Evolutionary conservation across 2,888 invertebrate species (phyloP).

Genomic region (Leptura quadrifasciata): DNA sequence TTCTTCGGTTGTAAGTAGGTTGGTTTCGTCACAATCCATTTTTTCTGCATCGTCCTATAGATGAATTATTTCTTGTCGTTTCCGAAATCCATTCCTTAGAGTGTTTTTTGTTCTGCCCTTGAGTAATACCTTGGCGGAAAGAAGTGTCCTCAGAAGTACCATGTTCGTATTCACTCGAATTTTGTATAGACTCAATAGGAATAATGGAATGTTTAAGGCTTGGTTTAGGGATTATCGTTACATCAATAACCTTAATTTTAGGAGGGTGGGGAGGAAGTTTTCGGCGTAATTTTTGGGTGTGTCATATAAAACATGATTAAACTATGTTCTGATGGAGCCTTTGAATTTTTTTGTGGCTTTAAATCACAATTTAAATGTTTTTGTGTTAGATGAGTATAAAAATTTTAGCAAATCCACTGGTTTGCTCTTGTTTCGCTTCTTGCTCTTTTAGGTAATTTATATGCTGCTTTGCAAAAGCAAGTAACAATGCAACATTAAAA

Average conservation of each 20-base stretch:
- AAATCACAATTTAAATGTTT: neutral
- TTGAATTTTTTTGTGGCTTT: neutral
- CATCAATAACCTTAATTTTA: slow-evolving; percentile 4
- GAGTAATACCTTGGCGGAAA: too few species aligned
- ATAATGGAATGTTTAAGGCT: neutral
- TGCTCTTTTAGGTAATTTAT: too few species aligned
- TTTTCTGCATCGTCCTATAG: neutral
- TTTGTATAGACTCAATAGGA: slow-evolving; percentile 1
- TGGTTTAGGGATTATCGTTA: slow-evolving; percentile 8
- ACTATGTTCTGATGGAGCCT: neutral
- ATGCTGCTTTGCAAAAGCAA: too few species aligned
- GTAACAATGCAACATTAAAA: too few species aligned
- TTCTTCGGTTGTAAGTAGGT: slow-evolving; percentile 9
- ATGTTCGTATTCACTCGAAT: neutral
- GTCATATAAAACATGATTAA: neutral
- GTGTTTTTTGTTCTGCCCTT: neutral
- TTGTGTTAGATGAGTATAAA: slow-evolving; percentile 4
- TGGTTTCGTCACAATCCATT: slow-evolving; percentile 3
- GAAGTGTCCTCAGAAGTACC: too few species aligned
- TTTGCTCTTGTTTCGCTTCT: neutral
- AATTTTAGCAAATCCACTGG: neutral
- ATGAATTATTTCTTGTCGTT: slow-evolving; percentile 10
- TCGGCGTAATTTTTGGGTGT: neutral
- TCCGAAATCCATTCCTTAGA: neutral
- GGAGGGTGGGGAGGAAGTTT: neutral